A percentile compares a stretch with the other conserved stretches of the same genome.
phyloP scores from a whole-genome alignment of 2,797 vertebrate species.

The Acestrorhynchus altus region DNA sequence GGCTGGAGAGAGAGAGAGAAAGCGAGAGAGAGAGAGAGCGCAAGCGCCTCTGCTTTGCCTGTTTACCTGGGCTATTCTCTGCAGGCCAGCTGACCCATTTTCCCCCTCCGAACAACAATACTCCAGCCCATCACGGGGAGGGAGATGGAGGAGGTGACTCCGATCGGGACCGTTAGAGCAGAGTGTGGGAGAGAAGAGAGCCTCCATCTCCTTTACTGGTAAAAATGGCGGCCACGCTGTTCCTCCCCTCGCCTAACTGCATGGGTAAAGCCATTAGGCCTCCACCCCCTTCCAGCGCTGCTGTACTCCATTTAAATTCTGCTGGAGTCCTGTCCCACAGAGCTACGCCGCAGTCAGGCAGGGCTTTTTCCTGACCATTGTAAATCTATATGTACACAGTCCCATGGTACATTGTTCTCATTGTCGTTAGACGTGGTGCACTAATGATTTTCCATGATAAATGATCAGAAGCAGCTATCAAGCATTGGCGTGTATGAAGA shows the following conservation, averaged over 20 bases:
- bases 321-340: neutral
- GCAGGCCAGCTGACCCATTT: slow-evolving; percentile 79
- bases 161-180: slow-evolving; percentile 67
- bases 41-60: slow-evolving; percentile 51
- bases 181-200: slow-evolving; percentile 59
- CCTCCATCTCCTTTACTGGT: slow-evolving; percentile 22
- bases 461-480: neutral
- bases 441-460: neutral
- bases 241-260: slow-evolving; percentile 45
- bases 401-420: neutral
- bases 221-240: slow-evolving; percentile 41
- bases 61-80: slow-evolving; percentile 71
- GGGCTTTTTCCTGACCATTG: neutral
- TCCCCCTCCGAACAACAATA: slow-evolving; percentile 72
- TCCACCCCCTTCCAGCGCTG: slow-evolving; percentile 63
- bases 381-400: neutral
- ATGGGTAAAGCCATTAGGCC: slow-evolving; percentile 70
- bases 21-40: slow-evolving; percentile 4
- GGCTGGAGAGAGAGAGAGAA: slow-evolving; percentile 22
- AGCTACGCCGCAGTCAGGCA: neutral
- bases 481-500: slow-evolving; percentile 10
- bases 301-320: slow-evolving; percentile 57
- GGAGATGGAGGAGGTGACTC: slow-evolving; percentile 69
- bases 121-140: slow-evolving; percentile 70
- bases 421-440: neutral